A percentile compares a stretch with the other conserved stretches of the same genome.
These are phyloP conservation scores for Cerastis leucographa DNA, from an alignment of 2,888 invertebrate genomes.

Conservation along the genomic window DNA sequence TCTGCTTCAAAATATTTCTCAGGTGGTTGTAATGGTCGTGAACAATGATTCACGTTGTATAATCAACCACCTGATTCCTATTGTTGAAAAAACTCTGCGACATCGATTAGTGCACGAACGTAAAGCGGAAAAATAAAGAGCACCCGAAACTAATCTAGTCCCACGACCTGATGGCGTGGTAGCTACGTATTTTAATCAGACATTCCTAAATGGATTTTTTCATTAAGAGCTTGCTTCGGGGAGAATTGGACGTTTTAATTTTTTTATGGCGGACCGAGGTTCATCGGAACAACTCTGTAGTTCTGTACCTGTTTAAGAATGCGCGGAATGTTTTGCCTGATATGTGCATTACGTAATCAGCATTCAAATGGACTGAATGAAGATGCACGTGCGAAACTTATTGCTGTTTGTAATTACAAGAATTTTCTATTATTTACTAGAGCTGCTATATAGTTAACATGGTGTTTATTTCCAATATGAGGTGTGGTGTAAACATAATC, in stretches of 20 bases:
- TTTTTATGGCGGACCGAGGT: conserved; percentile 71
- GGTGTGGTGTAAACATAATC: too few species aligned
- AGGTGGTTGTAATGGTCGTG: conserved; percentile 47
- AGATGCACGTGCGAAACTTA: conserved; percentile 39
- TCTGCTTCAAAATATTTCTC: conserved; percentile 20
- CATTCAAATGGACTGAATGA: conserved; percentile 43
- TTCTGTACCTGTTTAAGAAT: conserved; percentile 67
- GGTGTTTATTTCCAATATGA: background rate
- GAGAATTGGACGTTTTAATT: conserved; percentile 75
- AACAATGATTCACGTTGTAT: conserved; percentile 52
- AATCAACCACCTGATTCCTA: conserved; percentile 60
- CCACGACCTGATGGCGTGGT: conserved; percentile 79
- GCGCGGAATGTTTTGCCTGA: conserved; percentile 59
- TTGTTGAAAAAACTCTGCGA: conserved; percentile 70
- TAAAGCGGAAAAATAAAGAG: conserved; percentile 82
- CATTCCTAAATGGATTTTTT: conserved; percentile 85
- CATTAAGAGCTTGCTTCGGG: conserved; percentile 70
- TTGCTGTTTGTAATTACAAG: conserved; percentile 43
- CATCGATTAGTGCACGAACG: conserved; percentile 78
- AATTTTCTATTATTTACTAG: conserved; percentile 30
- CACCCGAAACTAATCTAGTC: conserved; percentile 86
- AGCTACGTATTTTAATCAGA: conserved; percentile 86
- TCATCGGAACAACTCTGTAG: conserved; percentile 63
- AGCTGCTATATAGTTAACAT: background rate
- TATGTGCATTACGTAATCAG: conserved; percentile 24